Percentiles rank a stretch among this genome's conserved stretches.
Evolutionary conservation across 2,888 invertebrate species (phyloP).

Genomic region (Entomobrya proxima): DNA sequence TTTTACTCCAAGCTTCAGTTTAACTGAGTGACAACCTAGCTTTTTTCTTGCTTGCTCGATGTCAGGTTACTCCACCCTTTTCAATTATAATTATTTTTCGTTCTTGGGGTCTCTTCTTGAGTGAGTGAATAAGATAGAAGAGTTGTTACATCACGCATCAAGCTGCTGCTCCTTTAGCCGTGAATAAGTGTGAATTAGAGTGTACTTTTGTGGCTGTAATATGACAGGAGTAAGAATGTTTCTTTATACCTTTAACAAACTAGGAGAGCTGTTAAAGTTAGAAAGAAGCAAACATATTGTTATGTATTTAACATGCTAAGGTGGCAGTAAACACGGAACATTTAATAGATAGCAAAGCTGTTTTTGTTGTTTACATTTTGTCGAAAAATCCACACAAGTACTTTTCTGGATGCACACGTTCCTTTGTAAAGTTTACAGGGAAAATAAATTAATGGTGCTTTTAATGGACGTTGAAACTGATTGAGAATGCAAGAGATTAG

Average conservation of each 20-base stretch:
- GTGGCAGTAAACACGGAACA: no score
- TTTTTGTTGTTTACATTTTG: no score
- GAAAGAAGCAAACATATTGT: no score
- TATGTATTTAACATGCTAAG: no score
- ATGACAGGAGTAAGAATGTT: conserved; percentile 47
- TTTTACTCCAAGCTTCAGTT: conserved; percentile 41
- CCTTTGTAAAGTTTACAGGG: conserved; percentile 23
- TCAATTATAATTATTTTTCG: conserved; percentile 74
- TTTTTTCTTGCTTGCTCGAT: conserved; percentile 66
- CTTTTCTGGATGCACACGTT: no score
- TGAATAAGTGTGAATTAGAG: conserved; percentile 55
- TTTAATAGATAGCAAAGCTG: no score
- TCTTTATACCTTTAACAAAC: no score
- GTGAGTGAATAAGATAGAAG: no score
- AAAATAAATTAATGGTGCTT: conserved; percentile 45
- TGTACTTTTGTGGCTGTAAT: conserved; percentile 39
- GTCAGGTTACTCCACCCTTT: conserved; percentile 75
- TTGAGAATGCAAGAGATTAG: conserved; percentile 71
- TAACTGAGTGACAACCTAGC: conserved; percentile 73
- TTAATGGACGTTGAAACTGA: conserved; percentile 69
- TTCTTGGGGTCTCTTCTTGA: conserved; percentile 56
- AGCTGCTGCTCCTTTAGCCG: conserved; percentile 52
- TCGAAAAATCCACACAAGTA: no score
- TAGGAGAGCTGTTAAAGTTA: no score
- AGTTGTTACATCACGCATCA: conserved; percentile 60